These are phyloP conservation scores for Caiman crocodilus DNA, from an alignment of 2,797 vertebrate genomes.

Conservation along the genomic window DNA sequence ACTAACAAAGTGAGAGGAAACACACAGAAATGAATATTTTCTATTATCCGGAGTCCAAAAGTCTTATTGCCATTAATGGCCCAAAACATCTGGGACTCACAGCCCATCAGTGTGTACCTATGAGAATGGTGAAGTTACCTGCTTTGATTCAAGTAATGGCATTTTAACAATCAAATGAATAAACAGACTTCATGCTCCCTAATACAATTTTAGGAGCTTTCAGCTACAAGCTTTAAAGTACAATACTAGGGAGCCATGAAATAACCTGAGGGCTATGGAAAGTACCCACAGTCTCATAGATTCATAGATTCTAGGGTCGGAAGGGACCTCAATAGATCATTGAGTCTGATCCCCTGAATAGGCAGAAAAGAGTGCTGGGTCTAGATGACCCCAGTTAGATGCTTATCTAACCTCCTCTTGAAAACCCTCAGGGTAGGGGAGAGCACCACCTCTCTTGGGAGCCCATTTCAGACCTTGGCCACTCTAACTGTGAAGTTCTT, in stretches of 20 bases:
- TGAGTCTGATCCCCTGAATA: no score
- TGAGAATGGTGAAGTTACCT: not conserved
- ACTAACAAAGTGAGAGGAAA: not conserved
- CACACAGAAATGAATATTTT: not conserved
- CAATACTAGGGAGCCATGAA: not conserved
- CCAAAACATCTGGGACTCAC: not conserved
- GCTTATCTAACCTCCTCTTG: no score
- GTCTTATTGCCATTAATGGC: not conserved
- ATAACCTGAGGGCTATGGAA: not conserved
- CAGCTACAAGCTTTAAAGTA: not conserved
- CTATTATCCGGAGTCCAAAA: not conserved
- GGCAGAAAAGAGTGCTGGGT: no score
- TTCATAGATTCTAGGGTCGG: no score
- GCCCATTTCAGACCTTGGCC: no score
- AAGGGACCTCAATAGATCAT: no score
- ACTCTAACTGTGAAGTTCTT: no score
- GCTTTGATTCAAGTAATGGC: not conserved
- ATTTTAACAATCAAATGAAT: not conserved
- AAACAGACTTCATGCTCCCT: not conserved
- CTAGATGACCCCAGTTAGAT: no score
- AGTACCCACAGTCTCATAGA: not conserved
- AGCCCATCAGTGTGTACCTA: not conserved
- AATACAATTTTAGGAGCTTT: not conserved
- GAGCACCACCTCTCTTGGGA: no score
- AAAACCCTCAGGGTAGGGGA: no score